phyloP scores from a whole-genome alignment of 2,888 invertebrate genomes.

The Prosapia bicincta region DNA sequence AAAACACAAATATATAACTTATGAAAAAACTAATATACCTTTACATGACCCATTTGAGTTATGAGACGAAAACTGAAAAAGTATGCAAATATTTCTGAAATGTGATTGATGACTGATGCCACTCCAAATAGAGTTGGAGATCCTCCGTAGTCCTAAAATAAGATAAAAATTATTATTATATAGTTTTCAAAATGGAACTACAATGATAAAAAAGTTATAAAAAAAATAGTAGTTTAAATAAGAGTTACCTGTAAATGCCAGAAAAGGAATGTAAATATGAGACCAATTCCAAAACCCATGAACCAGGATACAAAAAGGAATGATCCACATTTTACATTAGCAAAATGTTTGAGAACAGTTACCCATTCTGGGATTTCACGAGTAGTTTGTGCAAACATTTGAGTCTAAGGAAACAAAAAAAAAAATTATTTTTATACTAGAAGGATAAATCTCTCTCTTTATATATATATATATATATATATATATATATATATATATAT shows the following conservation, averaged over 20 bases:
- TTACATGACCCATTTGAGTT: slow-evolving; percentile 90
- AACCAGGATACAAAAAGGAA: slow-evolving; percentile 97
- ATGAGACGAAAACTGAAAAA: slow-evolving; percentile 97
- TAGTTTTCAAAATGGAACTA: too few relatives aligned
- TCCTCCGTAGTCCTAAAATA: slow-evolving; percentile 82
- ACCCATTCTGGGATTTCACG: slow-evolving; percentile 93
- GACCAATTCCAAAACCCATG: slow-evolving; percentile 98
- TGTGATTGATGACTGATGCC: slow-evolving; percentile 97
- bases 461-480: too few relatives aligned
- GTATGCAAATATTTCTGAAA: slow-evolving; percentile 97
- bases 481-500: too few relatives aligned
- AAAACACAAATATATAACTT: too few relatives aligned
- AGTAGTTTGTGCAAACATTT: slow-evolving; percentile 88
- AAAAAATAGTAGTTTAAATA: slow-evolving; percentile 9
- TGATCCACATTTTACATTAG: slow-evolving; percentile 84
- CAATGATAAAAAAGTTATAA: neutral
- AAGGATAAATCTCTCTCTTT: too few relatives aligned
- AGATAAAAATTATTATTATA: too few relatives aligned
- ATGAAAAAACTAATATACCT: slow-evolving; percentile 57
- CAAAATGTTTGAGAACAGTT: slow-evolving; percentile 84
- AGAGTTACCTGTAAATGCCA: slow-evolving; percentile 79
- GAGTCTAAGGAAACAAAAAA: slow-evolving; percentile 56
- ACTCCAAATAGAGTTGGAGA: slow-evolving; percentile 97
- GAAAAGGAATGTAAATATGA: slow-evolving; percentile 98
- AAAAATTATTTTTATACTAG: too few relatives aligned